These are phyloP conservation scores for Saccopteryx bilineata DNA, from an alignment of 2,113 vertebrate species.

Conservation along the genomic window DNA sequence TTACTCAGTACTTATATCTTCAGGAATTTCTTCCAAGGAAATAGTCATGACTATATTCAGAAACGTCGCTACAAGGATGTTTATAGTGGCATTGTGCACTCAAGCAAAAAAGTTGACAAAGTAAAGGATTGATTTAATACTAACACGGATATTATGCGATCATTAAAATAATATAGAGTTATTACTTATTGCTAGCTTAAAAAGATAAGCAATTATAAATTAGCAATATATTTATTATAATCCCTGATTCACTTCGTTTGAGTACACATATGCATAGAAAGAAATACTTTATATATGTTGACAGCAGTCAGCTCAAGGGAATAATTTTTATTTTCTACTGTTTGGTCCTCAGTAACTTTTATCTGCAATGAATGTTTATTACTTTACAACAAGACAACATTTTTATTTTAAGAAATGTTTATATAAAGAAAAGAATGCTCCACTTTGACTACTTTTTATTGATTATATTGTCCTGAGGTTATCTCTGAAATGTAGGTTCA, in stretches of 20 bases:
- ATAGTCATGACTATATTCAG: neutral
- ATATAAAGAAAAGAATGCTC: neutral
- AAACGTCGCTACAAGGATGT: neutral
- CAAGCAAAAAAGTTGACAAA: neutral
- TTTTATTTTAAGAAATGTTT: constrained; percentile 55
- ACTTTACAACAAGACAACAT: constrained; percentile 31
- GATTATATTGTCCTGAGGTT: neutral
- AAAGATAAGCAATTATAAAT: neutral
- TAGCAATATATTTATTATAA: neutral
- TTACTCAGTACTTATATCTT: neutral
- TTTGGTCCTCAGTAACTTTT: neutral
- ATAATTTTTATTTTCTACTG: constrained; percentile 6
- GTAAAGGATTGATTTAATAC: neutral
- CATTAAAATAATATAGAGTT: neutral
- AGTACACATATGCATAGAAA: neutral
- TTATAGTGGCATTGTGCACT: neutral
- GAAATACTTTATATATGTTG: neutral
- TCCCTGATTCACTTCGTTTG: neutral
- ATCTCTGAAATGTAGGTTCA: neutral
- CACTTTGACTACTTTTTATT: neutral
- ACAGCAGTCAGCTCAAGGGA: neutral
- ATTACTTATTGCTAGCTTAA: neutral
- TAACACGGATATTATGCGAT: neutral
- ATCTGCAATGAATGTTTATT: constrained; percentile 61
- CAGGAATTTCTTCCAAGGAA: neutral